Conservation (phyloP, 2,888 invertebrate species). For the Megaustenia siamemsis region DNA sequence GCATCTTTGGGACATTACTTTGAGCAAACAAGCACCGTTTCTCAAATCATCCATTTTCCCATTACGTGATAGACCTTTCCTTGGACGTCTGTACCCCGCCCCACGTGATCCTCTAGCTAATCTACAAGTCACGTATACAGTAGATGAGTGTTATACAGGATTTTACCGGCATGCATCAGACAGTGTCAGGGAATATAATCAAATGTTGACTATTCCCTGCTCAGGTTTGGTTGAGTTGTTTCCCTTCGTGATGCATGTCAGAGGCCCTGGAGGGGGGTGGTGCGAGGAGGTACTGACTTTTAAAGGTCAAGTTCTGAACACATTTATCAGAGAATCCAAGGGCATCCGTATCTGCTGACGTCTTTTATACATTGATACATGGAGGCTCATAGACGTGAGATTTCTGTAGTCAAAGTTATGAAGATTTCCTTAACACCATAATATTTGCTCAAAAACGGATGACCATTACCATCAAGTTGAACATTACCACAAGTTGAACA, state of each 20-base stretch:
- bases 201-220: background rate
- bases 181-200: background rate
- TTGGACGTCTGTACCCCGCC: constrained; percentile 30
- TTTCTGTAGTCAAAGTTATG: too few relatives aligned
- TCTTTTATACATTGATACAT: too few relatives aligned
- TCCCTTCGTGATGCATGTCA: constrained; percentile 31
- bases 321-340: constrained; percentile 16
- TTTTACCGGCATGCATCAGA: constrained; percentile 19
- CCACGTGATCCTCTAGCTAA: constrained; percentile 4
- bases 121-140: constrained; percentile 7
- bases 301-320: background rate
- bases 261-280: constrained; percentile 37
- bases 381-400: too few relatives aligned
- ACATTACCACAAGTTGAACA: too few relatives aligned
- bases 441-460: too few relatives aligned
- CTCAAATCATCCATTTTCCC: constrained; percentile 13
- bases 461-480: too few relatives aligned
- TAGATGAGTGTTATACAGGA: constrained; percentile 28
- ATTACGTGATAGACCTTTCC: background rate
- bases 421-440: too few relatives aligned
- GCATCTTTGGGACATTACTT: constrained; percentile 18
- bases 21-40: background rate
- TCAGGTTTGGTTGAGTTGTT: background rate
- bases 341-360: constrained; percentile 29
- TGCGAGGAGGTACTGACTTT: constrained; percentile 30